Conservation (phyloP, 2,113 vertebrate genomes). For the Nestor notabilis region DNA sequence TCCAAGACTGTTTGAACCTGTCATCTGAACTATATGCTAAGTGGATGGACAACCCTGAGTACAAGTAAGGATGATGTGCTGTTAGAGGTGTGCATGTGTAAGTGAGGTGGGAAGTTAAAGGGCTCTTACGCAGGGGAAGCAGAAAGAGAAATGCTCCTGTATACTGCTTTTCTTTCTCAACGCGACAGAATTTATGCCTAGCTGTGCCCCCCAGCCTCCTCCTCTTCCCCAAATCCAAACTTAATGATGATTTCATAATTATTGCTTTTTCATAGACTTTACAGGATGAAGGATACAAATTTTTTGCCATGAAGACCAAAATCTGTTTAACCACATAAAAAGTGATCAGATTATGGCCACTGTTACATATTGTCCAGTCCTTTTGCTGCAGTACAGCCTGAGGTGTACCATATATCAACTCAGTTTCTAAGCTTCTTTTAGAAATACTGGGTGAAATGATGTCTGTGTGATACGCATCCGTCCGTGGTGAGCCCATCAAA, state of each 20-base stretch:
- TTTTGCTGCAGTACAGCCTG: background rate
- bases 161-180: background rate
- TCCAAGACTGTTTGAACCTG: conserved; percentile 78
- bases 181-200: background rate
- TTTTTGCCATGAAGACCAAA: background rate
- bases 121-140: background rate
- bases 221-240: background rate
- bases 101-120: background rate
- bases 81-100: background rate
- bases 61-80: conserved; percentile 65
- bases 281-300: background rate
- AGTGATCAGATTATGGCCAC: background rate
- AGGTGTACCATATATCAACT: background rate
- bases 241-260: background rate
- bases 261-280: background rate
- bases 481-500: background rate
- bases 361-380: too few relatives aligned
- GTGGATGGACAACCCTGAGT: conserved; percentile 68
- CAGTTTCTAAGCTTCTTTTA: background rate
- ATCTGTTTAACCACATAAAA: background rate
- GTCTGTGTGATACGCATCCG: background rate
- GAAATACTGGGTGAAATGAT: background rate
- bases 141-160: background rate
- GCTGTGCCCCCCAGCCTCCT: accelerated
- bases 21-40: conserved; percentile 73